phyloP scores from a whole-genome alignment of 2,797 vertebrate genomes.

The Pogoniulus pusillus region DNA sequence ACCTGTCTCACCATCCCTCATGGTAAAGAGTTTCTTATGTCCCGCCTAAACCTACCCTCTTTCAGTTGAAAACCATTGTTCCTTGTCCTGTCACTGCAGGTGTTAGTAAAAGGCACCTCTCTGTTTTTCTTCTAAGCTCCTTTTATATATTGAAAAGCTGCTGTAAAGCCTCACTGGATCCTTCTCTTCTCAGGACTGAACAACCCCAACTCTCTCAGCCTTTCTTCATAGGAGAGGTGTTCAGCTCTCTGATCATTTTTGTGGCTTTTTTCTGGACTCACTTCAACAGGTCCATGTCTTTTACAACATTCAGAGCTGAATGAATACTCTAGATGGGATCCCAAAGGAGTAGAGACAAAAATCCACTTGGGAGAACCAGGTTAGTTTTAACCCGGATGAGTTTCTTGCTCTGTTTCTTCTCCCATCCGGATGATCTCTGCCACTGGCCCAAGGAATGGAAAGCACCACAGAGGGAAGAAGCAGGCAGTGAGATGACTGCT shows the following conservation, averaged over 20 bases:
- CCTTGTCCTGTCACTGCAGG: background rate
- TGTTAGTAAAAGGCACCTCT: background rate
- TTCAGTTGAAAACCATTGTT: background rate
- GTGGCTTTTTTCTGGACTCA: background rate
- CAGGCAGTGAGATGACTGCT: background rate
- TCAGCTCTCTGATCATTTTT: background rate
- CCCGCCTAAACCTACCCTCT: background rate
- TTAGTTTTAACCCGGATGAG: background rate
- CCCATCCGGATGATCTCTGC: rapidly evolving
- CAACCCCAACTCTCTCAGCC: background rate
- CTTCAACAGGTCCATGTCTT: background rate
- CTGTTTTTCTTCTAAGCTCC: background rate
- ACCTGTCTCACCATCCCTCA: background rate
- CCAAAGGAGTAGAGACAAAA: background rate
- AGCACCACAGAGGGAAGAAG: background rate
- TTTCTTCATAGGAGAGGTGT: background rate
- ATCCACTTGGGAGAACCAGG: background rate
- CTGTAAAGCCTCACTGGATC: rapidly evolving
- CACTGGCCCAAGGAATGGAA: background rate
- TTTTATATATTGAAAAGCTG: background rate
- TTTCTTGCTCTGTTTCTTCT: background rate
- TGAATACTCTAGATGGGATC: background rate
- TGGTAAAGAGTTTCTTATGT: background rate
- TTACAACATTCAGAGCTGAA: background rate
- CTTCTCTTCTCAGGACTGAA: background rate